phyloP scores from a whole-genome alignment of 2,797 vertebrate species.

The Phylloscopus collybita region DNA sequence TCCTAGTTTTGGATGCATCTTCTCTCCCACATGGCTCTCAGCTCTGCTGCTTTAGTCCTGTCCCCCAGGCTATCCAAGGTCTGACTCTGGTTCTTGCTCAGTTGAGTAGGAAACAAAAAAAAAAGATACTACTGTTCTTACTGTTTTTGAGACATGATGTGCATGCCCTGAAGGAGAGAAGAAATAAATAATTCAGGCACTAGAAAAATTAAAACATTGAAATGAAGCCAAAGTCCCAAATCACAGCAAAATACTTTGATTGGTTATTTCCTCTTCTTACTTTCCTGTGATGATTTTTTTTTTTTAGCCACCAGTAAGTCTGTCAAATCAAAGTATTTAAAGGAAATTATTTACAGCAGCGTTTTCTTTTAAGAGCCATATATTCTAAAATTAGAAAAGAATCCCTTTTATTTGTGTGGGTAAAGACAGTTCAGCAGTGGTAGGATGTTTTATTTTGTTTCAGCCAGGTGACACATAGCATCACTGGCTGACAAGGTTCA shows the following conservation, averaged over 20 bases:
- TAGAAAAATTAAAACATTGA: neutral
- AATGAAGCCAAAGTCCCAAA: neutral
- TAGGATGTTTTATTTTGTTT: neutral
- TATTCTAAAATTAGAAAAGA: neutral
- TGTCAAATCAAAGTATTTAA: neutral
- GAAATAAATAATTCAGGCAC: conserved; percentile 7
- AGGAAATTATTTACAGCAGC: neutral
- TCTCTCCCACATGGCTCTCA: neutral
- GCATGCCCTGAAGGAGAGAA: neutral
- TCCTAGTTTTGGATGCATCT: neutral
- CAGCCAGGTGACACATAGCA: neutral
- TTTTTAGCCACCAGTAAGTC: neutral
- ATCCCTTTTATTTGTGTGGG: neutral
- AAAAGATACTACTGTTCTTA: neutral
- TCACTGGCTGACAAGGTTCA: neutral
- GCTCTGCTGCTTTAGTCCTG: neutral
- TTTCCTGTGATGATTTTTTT: neutral
- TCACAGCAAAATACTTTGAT: neutral
- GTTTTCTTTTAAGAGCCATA: neutral
- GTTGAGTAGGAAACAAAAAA: neutral
- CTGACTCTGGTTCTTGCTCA: neutral
- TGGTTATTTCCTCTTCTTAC: neutral
- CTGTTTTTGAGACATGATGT: neutral
- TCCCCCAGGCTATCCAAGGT: neutral
- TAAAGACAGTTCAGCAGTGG: neutral